These are phyloP conservation scores for Athripsodes cinereus DNA, from an alignment of 2,888 invertebrate genomes.

Conservation along the genomic window DNA sequence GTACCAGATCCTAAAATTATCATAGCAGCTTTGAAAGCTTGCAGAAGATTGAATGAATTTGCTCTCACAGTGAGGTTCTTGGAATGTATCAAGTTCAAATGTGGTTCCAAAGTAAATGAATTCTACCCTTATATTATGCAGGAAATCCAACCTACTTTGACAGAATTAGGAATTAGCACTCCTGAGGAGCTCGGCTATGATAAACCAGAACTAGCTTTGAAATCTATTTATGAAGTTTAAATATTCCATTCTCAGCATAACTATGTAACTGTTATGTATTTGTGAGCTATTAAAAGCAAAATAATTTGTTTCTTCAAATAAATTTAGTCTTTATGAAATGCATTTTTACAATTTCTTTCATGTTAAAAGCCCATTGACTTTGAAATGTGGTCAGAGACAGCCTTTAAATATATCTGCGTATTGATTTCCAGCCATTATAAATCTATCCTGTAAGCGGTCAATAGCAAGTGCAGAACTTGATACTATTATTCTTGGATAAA, in stretches of 20 bases:
- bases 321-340: too few relatives aligned
- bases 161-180: slow-evolving; percentile 89
- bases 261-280: background rate
- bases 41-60: slow-evolving; percentile 90
- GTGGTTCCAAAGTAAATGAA: slow-evolving; percentile 64
- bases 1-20: slow-evolving; percentile 90
- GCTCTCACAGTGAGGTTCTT: slow-evolving; percentile 89
- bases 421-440: too few relatives aligned
- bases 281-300: too few relatives aligned
- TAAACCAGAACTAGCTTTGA: slow-evolving; percentile 88
- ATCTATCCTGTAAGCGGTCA: too few relatives aligned
- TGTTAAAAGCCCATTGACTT: too few relatives aligned
- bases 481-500: too few relatives aligned
- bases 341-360: too few relatives aligned
- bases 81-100: slow-evolving; percentile 87
- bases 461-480: too few relatives aligned
- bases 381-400: too few relatives aligned
- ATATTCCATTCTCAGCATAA: slow-evolving; percentile 18
- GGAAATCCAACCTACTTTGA: slow-evolving; percentile 87
- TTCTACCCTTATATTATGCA: slow-evolving; percentile 85
- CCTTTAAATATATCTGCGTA: too few relatives aligned
- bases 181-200: slow-evolving; percentile 96
- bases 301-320: too few relatives aligned
- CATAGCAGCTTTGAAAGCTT: slow-evolving; percentile 80
- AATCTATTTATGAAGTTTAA: slow-evolving; percentile 65